These are phyloP conservation scores for Herminia tarsipennalis DNA, from an alignment of 2,888 invertebrate species.

Conservation along the genomic window DNA sequence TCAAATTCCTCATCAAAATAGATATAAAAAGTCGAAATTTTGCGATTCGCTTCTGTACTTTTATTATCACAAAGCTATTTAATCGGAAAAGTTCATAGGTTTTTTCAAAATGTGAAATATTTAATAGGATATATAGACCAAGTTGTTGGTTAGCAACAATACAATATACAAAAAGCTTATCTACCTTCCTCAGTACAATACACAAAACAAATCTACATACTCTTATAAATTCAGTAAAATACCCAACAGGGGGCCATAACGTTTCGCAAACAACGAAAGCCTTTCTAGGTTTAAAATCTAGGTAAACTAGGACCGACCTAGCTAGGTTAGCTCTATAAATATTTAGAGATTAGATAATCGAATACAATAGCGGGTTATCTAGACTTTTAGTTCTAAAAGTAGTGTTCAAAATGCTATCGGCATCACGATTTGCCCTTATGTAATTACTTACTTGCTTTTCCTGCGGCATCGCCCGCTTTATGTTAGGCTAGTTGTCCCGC, in stretches of 20 bases:
- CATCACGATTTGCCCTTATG: slow-evolving; percentile 1
- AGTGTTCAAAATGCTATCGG: slow-evolving; percentile 5
- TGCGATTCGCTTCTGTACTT: no score
- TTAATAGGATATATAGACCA: no score
- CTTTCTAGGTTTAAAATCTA: slow-evolving; percentile 44
- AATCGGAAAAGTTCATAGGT: no score
- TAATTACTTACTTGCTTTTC: no score
- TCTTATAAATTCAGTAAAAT: slow-evolving; percentile 24
- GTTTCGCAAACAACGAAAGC: slow-evolving; percentile 35
- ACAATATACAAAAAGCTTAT: no score
- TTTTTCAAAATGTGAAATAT: no score
- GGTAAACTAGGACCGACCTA: slow-evolving; percentile 34
- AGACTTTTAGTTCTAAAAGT: slow-evolving; percentile 18
- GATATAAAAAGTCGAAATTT: no score
- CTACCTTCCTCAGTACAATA: not conserved
- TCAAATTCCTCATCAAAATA: no score
- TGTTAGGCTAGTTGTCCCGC: no score
- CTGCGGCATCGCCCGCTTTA: no score
- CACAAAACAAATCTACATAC: slow-evolving; percentile 25
- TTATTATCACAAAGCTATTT: no score
- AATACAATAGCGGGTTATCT: slow-evolving; percentile 36
- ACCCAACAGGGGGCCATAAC: slow-evolving; percentile 33
- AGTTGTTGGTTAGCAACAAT: no score
- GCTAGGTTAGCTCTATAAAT: slow-evolving; percentile 33
- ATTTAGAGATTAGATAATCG: slow-evolving; percentile 40